Evolutionary conservation across 2,888 invertebrate genomes (phyloP).

Genomic region (Leptinotarsa tumamoca): DNA sequence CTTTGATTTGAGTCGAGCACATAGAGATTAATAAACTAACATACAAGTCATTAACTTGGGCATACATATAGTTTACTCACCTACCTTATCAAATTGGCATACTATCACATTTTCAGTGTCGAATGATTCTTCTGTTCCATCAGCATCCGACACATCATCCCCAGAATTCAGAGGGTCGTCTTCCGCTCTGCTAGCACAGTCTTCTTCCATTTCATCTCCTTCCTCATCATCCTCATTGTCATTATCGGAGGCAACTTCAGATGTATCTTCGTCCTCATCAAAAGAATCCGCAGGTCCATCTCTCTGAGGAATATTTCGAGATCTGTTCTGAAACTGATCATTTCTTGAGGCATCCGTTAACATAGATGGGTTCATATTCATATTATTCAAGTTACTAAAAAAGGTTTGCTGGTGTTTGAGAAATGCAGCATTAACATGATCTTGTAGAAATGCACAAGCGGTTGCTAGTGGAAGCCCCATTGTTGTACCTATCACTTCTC

Average conservation of each 20-base stretch:
- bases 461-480: conserved; percentile 85
- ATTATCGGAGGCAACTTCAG: conserved; percentile 74
- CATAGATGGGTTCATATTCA: conserved; percentile 26
- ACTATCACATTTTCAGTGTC: conserved; percentile 99
- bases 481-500: conserved; percentile 89
- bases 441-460: conserved; percentile 85
- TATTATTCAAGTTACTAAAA: conserved; percentile 39
- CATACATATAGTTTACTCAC: neutral
- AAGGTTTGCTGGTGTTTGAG: conserved; percentile 55
- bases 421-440: conserved; percentile 86
- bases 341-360: conserved; percentile 25
- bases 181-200: conserved; percentile 62
- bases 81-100: conserved; percentile 95
- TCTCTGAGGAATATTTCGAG: conserved; percentile 50
- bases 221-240: conserved; percentile 72
- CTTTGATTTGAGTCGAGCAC: too few relatives aligned
- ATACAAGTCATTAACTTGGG: neutral
- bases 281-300: conserved; percentile 74
- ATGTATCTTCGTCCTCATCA: conserved; percentile 76
- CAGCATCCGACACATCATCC: conserved; percentile 97
- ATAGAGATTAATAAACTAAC: too few relatives aligned
- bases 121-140: conserved; percentile 88
- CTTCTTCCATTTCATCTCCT: conserved; percentile 75
- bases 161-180: conserved; percentile 95
- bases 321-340: conserved; percentile 26